Evolutionary conservation across 2,888 invertebrate genomes (phyloP).

Genomic region (Chymomyza amoena): DNA sequence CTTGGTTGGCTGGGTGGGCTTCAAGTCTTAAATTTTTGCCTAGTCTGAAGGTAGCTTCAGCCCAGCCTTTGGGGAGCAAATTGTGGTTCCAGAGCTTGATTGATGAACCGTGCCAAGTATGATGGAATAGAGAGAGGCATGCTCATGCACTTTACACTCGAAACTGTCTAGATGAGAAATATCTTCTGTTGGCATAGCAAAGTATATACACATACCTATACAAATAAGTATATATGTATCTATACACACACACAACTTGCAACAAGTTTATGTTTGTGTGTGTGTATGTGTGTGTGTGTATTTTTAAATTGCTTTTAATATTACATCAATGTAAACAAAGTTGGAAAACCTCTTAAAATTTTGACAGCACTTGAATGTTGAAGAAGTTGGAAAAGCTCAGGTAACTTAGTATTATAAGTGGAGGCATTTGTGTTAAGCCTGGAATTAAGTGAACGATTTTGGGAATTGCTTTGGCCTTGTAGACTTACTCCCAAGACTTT

Average conservation of each 20-base stretch:
- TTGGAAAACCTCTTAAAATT: not conserved
- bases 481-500: not conserved
- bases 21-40: not conserved
- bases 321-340: not conserved
- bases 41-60: not conserved
- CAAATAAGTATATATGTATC: not conserved
- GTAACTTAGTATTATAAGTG: not conserved
- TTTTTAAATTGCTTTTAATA: not conserved
- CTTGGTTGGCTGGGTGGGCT: not conserved
- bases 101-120: not conserved
- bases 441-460: not conserved
- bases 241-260: conserved; percentile 10
- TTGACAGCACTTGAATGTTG: not conserved
- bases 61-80: not conserved
- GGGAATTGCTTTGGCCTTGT: not conserved
- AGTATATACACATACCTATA: too few species aligned
- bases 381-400: not conserved
- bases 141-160: conserved; percentile 14
- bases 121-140: not conserved
- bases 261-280: not conserved
- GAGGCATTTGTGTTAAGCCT: not conserved
- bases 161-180: not conserved
- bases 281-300: conserved; percentile 14
- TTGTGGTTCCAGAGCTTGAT: not conserved
- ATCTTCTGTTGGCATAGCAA: not conserved